phyloP scores from a whole-genome alignment of 2,888 invertebrate species.

The Candidula unifasciata region DNA sequence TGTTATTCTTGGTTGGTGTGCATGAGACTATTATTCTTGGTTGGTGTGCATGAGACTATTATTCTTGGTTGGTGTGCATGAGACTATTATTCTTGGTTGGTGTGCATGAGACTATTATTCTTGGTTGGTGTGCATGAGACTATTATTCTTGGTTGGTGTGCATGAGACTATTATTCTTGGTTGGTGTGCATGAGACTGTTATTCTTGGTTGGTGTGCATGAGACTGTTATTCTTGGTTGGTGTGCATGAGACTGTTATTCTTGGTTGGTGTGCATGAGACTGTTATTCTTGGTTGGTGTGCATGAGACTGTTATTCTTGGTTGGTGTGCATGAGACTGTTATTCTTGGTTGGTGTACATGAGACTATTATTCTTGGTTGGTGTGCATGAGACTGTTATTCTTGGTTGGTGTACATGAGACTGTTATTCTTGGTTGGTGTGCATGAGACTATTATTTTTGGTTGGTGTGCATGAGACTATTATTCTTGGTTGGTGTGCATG shows the following conservation, averaged over 20 bases:
- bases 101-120: conserved; percentile 33
- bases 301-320: conserved; percentile 36
- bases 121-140: conserved; percentile 46
- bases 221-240: conserved; percentile 36
- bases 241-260: conserved; percentile 33
- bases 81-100: conserved; percentile 36
- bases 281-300: conserved; percentile 42
- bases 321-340: conserved; percentile 39
- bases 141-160: conserved; percentile 42
- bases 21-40: conserved; percentile 36
- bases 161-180: conserved; percentile 36
- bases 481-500: conserved; percentile 48
- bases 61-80: conserved; percentile 48
- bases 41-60: conserved; percentile 39
- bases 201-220: conserved; percentile 48
- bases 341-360: conserved; percentile 47
- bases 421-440: conserved; percentile 42
- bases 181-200: conserved; percentile 39
- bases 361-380: conserved; percentile 36
- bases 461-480: conserved; percentile 39
- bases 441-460: conserved; percentile 36
- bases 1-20: conserved; percentile 42
- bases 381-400: conserved; percentile 33
- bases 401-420: conserved; percentile 45
- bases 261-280: conserved; percentile 46